Conservation (phyloP, 2,113 vertebrate genomes). For the Genyomyrus donnyi region DNA sequence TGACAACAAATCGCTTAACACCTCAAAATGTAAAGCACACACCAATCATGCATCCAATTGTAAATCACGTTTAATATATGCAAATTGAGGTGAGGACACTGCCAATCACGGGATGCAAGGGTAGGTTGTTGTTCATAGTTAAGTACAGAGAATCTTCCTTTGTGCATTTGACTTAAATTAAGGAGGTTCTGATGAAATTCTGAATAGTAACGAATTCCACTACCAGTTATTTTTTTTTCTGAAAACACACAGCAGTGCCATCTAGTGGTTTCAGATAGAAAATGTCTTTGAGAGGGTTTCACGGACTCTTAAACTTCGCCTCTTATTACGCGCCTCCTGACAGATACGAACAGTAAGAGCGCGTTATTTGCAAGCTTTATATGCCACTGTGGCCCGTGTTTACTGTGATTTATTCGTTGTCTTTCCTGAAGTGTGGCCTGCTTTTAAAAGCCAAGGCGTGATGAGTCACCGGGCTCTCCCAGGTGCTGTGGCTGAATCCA, state of each 20-base stretch:
- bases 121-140: neutral
- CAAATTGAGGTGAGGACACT: neutral
- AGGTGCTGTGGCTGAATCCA: neutral
- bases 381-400: neutral
- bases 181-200: neutral
- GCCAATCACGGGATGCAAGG: neutral
- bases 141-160: neutral
- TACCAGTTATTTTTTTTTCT: neutral
- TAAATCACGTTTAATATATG: neutral
- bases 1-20: neutral
- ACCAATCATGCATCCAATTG: neutral
- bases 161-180: neutral
- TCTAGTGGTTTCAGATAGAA: constrained; percentile 11
- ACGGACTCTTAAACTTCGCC: neutral
- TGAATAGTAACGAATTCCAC: neutral
- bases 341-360: neutral
- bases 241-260: neutral
- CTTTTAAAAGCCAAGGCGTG: neutral
- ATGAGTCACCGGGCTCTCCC: neutral
- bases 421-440: neutral
- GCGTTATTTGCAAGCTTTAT: neutral
- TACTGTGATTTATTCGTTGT: neutral
- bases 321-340: neutral
- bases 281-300: neutral
- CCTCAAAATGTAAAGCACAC: neutral